Conservation (phyloP, 2,888 invertebrate species). For the Melikaiella ostensackeni region DNA sequence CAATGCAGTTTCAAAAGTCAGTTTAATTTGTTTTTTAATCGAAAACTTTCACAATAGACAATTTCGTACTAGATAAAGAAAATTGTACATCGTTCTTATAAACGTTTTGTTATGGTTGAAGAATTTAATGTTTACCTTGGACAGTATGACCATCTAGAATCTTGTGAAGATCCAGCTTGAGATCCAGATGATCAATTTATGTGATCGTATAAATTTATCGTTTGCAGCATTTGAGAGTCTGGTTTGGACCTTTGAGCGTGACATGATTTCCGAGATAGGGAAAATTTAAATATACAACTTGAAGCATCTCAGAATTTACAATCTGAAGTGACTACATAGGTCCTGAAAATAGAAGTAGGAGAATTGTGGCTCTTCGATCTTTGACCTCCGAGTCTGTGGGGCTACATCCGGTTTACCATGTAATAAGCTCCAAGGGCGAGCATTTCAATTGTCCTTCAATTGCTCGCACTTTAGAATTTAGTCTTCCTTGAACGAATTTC, state of each 20-base stretch:
- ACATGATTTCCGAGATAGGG: constrained; percentile 4
- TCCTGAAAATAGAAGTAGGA: constrained; percentile 11
- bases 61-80: background rate
- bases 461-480: background rate
- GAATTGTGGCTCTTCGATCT: constrained; percentile 20
- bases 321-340: background rate
- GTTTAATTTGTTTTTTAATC: background rate
- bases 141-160: background rate
- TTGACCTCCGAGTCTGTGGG: background rate
- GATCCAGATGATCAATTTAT: constrained; percentile 22
- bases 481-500: background rate
- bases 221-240: constrained; percentile 14
- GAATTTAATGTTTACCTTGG: background rate
- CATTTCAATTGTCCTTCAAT: constrained; percentile 20
- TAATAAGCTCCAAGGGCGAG: background rate
- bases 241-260: constrained; percentile 1
- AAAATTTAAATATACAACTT: constrained; percentile 24
- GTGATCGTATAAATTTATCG: constrained; percentile 21
- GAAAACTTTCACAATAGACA: no score
- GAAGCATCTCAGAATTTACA: constrained; percentile 6
- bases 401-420: background rate
- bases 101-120: background rate
- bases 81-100: background rate
- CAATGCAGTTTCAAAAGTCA: background rate
- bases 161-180: background rate